A percentile compares a stretch with the other conserved stretches of the same genome.
Evolutionary conservation across 2,113 vertebrate genomes (phyloP).

Genomic region (Seriola aureovittata): DNA sequence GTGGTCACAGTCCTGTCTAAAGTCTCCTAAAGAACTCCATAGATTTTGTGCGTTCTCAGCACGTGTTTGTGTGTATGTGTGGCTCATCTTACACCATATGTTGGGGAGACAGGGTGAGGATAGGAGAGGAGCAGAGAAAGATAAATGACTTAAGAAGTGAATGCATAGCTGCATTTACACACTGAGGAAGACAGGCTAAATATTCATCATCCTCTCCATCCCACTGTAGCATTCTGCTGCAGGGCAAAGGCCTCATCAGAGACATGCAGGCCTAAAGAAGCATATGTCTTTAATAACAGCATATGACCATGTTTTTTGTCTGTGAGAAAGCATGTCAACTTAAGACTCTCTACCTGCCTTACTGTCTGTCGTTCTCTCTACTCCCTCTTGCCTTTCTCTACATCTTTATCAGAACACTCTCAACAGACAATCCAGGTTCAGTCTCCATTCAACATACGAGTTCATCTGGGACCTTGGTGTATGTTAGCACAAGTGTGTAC

Average conservation of each 20-base stretch:
- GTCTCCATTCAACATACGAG: slow-evolving; percentile 55
- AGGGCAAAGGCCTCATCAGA: slow-evolving; percentile 61
- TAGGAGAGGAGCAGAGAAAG: slow-evolving; percentile 70
- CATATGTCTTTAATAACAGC: slow-evolving; percentile 40
- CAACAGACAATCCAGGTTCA: slow-evolving; percentile 58
- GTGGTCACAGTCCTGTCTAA: background rate
- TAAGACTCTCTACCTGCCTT: background rate
- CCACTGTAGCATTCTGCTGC: slow-evolving; percentile 54
- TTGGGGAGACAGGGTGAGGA: slow-evolving; percentile 77
- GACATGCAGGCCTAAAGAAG: slow-evolving; percentile 31
- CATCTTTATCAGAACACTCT: slow-evolving; percentile 48
- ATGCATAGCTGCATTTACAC: slow-evolving; percentile 80
- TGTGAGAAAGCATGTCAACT: slow-evolving; percentile 16
- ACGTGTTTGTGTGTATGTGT: slow-evolving; percentile 50
- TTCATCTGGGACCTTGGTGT: slow-evolving; percentile 50
- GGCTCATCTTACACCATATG: slow-evolving; percentile 78
- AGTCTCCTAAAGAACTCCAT: slow-evolving; percentile 26
- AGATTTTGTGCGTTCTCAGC: slow-evolving; percentile 25
- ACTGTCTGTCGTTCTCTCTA: slow-evolving; percentile 1
- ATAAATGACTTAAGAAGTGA: slow-evolving; percentile 83
- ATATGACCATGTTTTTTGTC: slow-evolving; percentile 10
- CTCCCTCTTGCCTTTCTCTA: background rate
- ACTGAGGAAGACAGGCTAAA: slow-evolving; percentile 70
- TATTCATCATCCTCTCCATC: slow-evolving; percentile 73
- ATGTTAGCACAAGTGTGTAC: slow-evolving; percentile 32